Evolutionary conservation across 1,140 invertebrate species (phyloP), one percentile per base, ranked within the genome.

Genomic region (Stegodyphus mimosarum): DNA sequence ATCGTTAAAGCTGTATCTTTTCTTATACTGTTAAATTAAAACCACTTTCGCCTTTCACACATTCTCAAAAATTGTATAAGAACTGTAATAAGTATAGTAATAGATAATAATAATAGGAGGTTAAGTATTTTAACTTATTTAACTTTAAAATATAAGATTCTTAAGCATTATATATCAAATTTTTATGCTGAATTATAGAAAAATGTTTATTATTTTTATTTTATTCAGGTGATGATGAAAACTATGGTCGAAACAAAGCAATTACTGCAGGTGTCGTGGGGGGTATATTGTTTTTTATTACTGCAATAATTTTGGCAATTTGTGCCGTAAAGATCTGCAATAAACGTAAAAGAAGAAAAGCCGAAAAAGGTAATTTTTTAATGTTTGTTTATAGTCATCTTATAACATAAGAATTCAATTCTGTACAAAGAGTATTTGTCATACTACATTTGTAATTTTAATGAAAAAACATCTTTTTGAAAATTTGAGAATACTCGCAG

Each of bases 261-360:
- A 84, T 87, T 17, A 87, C 87, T 67, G 96, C 96, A 88, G 96
- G 96, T 69, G 95, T 97, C 86, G 96, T 97, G 83, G 96, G 96
- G 88, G 96, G 96, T 87, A 95, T 98, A 89, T 93, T 98, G 88
- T 97, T 98, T 93, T 97, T 97, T 93, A 96, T 98, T 89, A 96
- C 97, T 88, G 96, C 96, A 90, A 97, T 98, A 90, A 97, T 98
- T 90, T 93, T 98, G 88, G 96, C 96, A 84, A 95, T 98, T 89
- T 97, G 96, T 92, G 96, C 96, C 88, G 96, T 98, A 89, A 98
- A 98, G 93, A 97, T 97, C 90, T 97, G 96, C 93, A 97, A 97
- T 93, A 97, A 97, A 91, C 92, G 96, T 89, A 97, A 97, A 91
- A 93, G 96, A 91, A 94, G 96, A 93, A 97, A 97, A 94, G 96